These are phyloP conservation scores for Gymnothorax javanicus DNA, from an alignment of 2,797 vertebrate species.

Conservation along the genomic window DNA sequence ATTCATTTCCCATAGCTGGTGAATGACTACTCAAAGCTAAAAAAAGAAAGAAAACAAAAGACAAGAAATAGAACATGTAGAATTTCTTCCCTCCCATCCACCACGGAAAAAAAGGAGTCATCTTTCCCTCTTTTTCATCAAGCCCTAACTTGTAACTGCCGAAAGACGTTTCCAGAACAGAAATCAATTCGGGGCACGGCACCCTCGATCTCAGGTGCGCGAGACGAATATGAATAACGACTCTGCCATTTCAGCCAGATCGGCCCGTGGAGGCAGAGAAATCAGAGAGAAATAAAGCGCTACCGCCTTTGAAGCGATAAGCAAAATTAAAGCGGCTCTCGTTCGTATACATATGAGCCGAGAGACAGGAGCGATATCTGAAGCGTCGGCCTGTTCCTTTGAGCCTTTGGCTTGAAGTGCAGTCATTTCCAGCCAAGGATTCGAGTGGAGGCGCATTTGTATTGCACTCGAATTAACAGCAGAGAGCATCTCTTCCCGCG, in stretches of 20 bases:
- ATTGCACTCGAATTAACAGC: conserved; percentile 14
- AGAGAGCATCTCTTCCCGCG: conserved; percentile 2
- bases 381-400: not conserved
- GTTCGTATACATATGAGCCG: not conserved
- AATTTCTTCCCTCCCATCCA: not conserved
- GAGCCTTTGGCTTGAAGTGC: not conserved
- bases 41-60: not conserved
- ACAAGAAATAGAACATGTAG: not conserved
- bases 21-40: conserved; percentile 20
- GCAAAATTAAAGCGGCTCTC: not conserved
- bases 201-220: conserved; percentile 8
- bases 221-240: conserved; percentile 23
- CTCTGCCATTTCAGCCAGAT: conserved; percentile 16
- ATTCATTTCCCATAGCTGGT: not conserved
- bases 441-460: conserved; percentile 16
- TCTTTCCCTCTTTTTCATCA: conserved; percentile 3
- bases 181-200: conserved; percentile 4
- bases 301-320: not conserved
- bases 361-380: not conserved
- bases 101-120: conserved; percentile 4
- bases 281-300: not conserved
- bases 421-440: conserved; percentile 34
- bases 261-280: conserved; percentile 1
- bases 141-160: not conserved
- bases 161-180: conserved; percentile 14